These are phyloP conservation scores for Paratrypauchen microcephalus DNA, from an alignment of 2,797 vertebrate species.

Conservation along the genomic window DNA sequence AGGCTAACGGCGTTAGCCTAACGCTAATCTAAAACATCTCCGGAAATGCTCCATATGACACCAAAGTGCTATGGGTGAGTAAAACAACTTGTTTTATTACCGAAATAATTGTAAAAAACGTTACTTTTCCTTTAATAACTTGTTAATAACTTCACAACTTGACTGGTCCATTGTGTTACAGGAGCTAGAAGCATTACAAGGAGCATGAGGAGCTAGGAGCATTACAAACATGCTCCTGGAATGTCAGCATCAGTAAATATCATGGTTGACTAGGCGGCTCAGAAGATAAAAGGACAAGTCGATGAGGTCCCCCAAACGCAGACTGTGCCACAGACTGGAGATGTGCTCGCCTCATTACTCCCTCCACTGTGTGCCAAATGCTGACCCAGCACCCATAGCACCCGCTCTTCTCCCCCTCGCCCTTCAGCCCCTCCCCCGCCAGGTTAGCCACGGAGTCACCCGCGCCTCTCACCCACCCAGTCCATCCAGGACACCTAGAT, in stretches of 20 bases:
- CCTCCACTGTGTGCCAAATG: constrained; percentile 61
- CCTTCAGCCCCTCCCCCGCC: constrained; percentile 59
- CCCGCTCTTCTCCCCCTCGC: constrained; percentile 47
- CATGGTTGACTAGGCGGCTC: constrained; percentile 10
- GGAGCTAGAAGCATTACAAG: background rate
- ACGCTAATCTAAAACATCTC: no score
- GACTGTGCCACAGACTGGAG: constrained; percentile 47
- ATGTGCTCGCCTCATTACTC: constrained; percentile 68
- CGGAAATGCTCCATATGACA: no score
- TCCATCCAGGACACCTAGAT: constrained; percentile 5
- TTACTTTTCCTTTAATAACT: no score
- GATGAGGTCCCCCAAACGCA: constrained; percentile 33
- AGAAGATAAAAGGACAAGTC: constrained; percentile 20
- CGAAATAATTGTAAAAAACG: no score
- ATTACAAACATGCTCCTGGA: background rate
- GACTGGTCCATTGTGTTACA: background rate
- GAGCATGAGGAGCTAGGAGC: no score
- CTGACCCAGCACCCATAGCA: constrained; percentile 66
- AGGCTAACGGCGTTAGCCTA: no score
- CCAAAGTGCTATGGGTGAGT: no score
- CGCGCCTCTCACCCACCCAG: constrained; percentile 44
- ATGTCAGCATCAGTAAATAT: background rate
- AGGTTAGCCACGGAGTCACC: constrained; percentile 61
- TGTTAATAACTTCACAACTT: no score
- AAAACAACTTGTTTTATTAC: no score